A percentile compares a stretch with the other conserved stretches of the same genome.
These are phyloP conservation scores for Liopterus haemorrhoidalis DNA, from an alignment of 2,888 invertebrate species.

Conservation along the genomic window DNA sequence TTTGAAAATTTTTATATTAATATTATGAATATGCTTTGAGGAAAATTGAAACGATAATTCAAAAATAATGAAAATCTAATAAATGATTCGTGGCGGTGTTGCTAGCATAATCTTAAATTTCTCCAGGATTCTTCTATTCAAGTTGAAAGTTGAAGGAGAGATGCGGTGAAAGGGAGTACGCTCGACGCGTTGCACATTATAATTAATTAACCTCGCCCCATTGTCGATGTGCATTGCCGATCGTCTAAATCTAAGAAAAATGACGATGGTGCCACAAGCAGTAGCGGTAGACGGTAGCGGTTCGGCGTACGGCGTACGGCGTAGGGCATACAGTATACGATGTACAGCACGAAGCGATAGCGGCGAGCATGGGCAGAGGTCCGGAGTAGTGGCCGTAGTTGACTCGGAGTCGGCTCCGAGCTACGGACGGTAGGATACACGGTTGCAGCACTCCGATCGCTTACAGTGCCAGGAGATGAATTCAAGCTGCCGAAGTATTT, in stretches of 20 bases:
- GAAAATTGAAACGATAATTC: conserved; percentile 29
- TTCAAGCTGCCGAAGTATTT: no score
- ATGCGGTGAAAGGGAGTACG: conserved; percentile 5
- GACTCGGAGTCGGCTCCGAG: no score
- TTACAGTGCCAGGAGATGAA: no score
- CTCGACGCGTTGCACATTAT: conserved; percentile 22
- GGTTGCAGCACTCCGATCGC: no score
- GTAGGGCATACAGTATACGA: not conserved
- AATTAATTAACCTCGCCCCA: conserved; percentile 23
- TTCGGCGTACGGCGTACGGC: conserved; percentile 6
- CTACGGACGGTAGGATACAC: no score
- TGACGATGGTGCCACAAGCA: conserved; percentile 22
- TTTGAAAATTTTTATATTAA: conserved; percentile 15
- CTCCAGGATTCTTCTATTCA: conserved; percentile 16
- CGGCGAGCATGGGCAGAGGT: not conserved
- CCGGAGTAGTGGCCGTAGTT: conserved; percentile 1
- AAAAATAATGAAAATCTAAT: conserved; percentile 25
- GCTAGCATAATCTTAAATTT: conserved; percentile 17
- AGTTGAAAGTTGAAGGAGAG: not conserved
- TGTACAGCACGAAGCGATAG: not conserved
- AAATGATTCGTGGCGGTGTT: conserved; percentile 18
- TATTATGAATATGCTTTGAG: conserved; percentile 20
- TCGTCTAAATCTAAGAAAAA: conserved; percentile 27
- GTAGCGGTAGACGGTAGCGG: conserved; percentile 4
- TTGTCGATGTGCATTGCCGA: conserved; percentile 39